phyloP scores from a whole-genome alignment of 2,888 invertebrate species.

The Tenthredo scrophulariae region DNA sequence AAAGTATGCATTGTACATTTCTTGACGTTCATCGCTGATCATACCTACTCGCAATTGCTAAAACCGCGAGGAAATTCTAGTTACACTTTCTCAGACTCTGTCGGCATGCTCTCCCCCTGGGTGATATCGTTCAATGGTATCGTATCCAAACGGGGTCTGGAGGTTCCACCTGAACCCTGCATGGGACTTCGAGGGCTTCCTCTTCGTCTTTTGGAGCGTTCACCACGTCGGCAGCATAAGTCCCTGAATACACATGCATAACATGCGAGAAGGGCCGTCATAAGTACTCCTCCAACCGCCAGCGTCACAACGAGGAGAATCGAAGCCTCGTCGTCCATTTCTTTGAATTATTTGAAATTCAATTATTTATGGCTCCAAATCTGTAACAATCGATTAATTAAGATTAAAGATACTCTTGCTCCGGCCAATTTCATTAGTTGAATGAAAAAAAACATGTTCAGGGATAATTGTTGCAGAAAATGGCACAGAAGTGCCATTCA shows the following conservation, averaged over 20 bases:
- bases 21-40: neutral
- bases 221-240: conserved; percentile 80
- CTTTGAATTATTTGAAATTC: neutral
- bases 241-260: conserved; percentile 85
- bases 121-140: conserved; percentile 83
- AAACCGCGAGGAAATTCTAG: conserved; percentile 23
- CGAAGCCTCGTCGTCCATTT: conserved; percentile 81
- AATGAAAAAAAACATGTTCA: neutral
- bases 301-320: conserved; percentile 82
- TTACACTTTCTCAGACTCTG: conserved; percentile 77
- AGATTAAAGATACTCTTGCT: neutral
- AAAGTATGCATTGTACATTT: neutral
- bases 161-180: conserved; percentile 69
- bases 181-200: conserved; percentile 70
- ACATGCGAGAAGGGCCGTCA: conserved; percentile 82
- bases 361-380: conserved; percentile 6
- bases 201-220: conserved; percentile 77
- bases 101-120: conserved; percentile 82
- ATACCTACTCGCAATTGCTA: conserved; percentile 8
- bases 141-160: conserved; percentile 77
- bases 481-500: neutral
- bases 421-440: neutral
- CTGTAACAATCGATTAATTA: conserved; percentile 24
- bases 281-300: conserved; percentile 81
- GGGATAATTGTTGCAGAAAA: neutral